Conservation (phyloP, 2,888 invertebrate genomes). For the Pammene aurita region DNA sequence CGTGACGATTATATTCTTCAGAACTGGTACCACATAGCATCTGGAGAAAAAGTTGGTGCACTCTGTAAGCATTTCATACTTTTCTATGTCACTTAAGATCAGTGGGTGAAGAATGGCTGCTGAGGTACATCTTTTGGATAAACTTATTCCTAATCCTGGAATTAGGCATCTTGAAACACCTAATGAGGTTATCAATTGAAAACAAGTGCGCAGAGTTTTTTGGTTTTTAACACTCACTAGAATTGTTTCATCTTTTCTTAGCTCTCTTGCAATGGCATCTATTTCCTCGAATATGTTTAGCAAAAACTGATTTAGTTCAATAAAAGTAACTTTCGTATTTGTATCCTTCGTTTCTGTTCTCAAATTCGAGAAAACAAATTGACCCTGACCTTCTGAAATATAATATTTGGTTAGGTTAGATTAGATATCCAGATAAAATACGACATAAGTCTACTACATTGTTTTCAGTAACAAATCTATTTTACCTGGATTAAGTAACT, state of each 20-base stretch:
- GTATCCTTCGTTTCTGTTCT: constrained; percentile 43
- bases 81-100: constrained; percentile 72
- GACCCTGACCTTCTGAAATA: constrained; percentile 62
- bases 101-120: constrained; percentile 61
- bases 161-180: constrained; percentile 87
- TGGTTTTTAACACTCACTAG: constrained; percentile 87
- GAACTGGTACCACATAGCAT: constrained; percentile 74
- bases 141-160: constrained; percentile 85
- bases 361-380: constrained; percentile 52
- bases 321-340: constrained; percentile 47
- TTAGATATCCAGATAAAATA: neutral
- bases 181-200: constrained; percentile 85
- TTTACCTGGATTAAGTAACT: constrained; percentile 58
- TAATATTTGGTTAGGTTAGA: constrained; percentile 5
- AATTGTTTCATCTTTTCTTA: constrained; percentile 61
- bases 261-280: constrained; percentile 60
- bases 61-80: constrained; percentile 76
- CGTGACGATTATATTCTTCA: constrained; percentile 82
- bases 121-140: constrained; percentile 70
- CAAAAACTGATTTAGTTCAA: constrained; percentile 69
- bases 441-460: neutral
- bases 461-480: neutral
- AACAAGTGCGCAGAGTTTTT: constrained; percentile 83
- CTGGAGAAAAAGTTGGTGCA: constrained; percentile 78
- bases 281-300: constrained; percentile 71